Evolutionary conservation across 2,797 vertebrate genomes (phyloP), one percentile per base, ranked within the genome.

Genomic region (Champsocephalus esox): DNA sequence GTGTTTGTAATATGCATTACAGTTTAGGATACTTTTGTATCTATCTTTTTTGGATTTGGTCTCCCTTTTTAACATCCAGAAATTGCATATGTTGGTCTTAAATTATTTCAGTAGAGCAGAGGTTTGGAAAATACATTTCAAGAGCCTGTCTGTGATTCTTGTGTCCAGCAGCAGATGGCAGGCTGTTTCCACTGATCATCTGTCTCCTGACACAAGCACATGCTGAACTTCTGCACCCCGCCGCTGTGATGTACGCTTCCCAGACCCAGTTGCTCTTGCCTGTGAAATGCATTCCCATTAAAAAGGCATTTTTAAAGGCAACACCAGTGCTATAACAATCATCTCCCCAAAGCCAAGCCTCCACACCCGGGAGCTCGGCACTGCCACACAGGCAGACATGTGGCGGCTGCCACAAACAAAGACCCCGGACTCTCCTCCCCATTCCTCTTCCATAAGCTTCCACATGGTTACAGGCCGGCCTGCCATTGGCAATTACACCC

Each of bases 211-310:
- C 84, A 0, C 62, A 3, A 55, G 51, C 84, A 79, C 84, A 77
- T 81, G 84, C 87, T 90, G 88, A 92, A 93, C 93, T 92, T 87
- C 85, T 88, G 86, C 82, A 79, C 84, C 79, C 79, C 45, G 76
- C 73, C 75, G 81, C 83, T 89, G 85, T 91, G 88, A 91, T 91
- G 90, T 89, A 87, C 89, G 88, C 88, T 93, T 91, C 88, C 88
- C 82, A 92, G 92, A 91, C 90, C 89, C 92, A 77, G 48, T 71
- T 88, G 90, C 88, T 92, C 89, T 92, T 72, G 92, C 92, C 92
- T 95, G 93, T 94, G 93, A 95, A 95, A 94, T 77, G 88, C 92
- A 90, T 94, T 93, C 92, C 93, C 92, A 93, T 94, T 94, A 94
- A 94, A 94, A 93, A 94, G 91, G 85, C 84, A 87, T 94, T 95